Conservation (phyloP, 2,888 invertebrate species). For the Ferrisia virgata region DNA sequence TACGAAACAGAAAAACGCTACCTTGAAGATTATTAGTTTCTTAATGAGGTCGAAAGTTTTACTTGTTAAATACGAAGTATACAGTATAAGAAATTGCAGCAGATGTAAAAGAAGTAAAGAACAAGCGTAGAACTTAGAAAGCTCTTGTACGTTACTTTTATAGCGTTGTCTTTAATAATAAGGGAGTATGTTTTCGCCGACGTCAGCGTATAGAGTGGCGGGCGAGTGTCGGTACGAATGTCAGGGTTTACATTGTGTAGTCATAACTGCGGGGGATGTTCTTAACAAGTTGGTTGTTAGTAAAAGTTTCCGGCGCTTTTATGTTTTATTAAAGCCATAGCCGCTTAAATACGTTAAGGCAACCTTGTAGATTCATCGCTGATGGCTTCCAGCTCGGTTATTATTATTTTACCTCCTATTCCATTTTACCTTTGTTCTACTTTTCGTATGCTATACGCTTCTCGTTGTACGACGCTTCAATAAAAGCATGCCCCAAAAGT, state of each 20-base stretch:
- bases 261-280: conserved; percentile 45
- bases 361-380: conserved; percentile 42
- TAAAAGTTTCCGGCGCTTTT: conserved; percentile 45
- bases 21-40: not conserved
- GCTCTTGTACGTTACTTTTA: conserved; percentile 43
- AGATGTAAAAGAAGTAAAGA: conserved; percentile 34
- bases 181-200: conserved; percentile 36
- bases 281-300: conserved; percentile 45
- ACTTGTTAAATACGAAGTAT: not conserved
- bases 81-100: conserved; percentile 8
- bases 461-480: conserved; percentile 16
- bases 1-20: not conserved
- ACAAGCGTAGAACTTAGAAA: conserved; percentile 39
- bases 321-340: conserved; percentile 43
- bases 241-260: conserved; percentile 31
- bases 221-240: not conserved
- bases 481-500: conserved; percentile 29
- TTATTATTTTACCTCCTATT: conserved; percentile 35
- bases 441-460: not conserved
- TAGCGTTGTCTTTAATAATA: conserved; percentile 43
- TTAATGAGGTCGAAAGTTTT: conserved; percentile 29
- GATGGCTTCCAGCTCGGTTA: conserved; percentile 38
- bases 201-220: not conserved
- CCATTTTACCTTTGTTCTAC: conserved; percentile 42
- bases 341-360: conserved; percentile 40